These are phyloP conservation scores for Glyptemys insculpta DNA, from an alignment of 2,797 vertebrate species.

Conservation along the genomic window DNA sequence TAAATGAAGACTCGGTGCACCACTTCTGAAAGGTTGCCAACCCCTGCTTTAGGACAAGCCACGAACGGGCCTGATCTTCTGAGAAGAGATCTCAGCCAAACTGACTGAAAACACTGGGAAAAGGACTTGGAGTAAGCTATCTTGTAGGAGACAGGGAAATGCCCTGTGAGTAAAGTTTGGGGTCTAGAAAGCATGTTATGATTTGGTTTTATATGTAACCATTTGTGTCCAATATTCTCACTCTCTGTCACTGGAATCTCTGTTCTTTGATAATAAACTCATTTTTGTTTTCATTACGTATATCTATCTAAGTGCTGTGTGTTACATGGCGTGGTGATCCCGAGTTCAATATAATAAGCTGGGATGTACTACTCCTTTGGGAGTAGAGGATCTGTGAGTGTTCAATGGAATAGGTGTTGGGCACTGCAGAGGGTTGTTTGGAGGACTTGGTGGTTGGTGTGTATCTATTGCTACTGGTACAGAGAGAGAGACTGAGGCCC, in stretches of 20 bases:
- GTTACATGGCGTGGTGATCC: not conserved
- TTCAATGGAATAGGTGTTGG: not conserved
- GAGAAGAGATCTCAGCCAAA: not conserved
- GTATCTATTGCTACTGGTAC: not conserved
- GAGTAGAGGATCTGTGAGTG: not conserved
- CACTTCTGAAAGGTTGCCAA: too few relatives aligned
- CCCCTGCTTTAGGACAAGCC: not conserved
- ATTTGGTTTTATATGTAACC: not conserved
- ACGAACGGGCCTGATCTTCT: not conserved
- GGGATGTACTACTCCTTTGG: not conserved
- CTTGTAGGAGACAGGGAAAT: not conserved
- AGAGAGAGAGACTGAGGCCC: not conserved
- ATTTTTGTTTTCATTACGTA: not conserved
- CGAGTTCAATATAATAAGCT: not conserved
- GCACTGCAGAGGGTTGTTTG: not conserved
- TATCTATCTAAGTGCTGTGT: not conserved
- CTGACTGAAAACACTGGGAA: not conserved
- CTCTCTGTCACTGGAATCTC: not conserved
- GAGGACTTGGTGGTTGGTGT: not conserved
- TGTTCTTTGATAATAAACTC: not conserved
- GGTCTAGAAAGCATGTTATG: not conserved
- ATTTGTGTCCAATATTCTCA: not conserved
- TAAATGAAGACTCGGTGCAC: too few relatives aligned
- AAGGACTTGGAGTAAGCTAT: not conserved
- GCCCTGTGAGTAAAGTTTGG: not conserved